A percentile compares a stretch with the other conserved stretches of the same genome.
Conservation (phyloP, 2,797 vertebrate species). For the Bryconaethiops microstoma region DNA sequence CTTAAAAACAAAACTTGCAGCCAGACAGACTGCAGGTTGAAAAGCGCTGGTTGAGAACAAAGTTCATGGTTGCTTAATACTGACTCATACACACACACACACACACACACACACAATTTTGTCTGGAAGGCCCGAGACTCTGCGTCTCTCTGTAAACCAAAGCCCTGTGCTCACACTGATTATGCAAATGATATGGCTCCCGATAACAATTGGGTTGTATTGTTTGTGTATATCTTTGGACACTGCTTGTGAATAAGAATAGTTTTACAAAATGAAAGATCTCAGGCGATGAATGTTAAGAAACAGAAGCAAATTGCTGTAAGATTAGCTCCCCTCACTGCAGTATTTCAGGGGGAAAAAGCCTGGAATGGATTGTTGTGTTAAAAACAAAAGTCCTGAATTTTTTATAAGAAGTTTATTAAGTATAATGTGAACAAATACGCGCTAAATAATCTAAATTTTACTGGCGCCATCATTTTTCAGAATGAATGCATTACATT, state of each 20-base stretch:
- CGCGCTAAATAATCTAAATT: constrained; percentile 47
- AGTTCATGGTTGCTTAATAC: neutral
- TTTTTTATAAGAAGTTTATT: constrained; percentile 27
- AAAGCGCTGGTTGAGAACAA: neutral
- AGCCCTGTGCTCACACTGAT: constrained; percentile 24
- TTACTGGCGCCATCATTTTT: constrained; percentile 43
- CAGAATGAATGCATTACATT: constrained; percentile 50
- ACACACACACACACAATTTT: neutral
- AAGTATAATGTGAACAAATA: neutral
- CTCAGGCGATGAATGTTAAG: constrained; percentile 17
- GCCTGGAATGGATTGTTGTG: constrained; percentile 46
- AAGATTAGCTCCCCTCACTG: constrained; percentile 37
- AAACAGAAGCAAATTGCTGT: constrained; percentile 15
- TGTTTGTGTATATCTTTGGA: constrained; percentile 31
- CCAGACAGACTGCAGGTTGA: too few relatives aligned
- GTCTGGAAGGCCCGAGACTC: constrained; percentile 14
- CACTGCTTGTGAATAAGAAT: constrained; percentile 37
- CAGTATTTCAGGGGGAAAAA: constrained; percentile 19
- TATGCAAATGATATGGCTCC: constrained; percentile 40
- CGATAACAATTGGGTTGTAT: constrained; percentile 39
- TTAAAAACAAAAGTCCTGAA: neutral
- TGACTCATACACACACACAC: neutral
- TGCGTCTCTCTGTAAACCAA: constrained; percentile 32
- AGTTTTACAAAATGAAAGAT: constrained; percentile 40
- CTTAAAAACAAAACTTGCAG: too few relatives aligned